Conservation (phyloP, 2,888 invertebrate species). For the Marronus borbonicus region DNA sequence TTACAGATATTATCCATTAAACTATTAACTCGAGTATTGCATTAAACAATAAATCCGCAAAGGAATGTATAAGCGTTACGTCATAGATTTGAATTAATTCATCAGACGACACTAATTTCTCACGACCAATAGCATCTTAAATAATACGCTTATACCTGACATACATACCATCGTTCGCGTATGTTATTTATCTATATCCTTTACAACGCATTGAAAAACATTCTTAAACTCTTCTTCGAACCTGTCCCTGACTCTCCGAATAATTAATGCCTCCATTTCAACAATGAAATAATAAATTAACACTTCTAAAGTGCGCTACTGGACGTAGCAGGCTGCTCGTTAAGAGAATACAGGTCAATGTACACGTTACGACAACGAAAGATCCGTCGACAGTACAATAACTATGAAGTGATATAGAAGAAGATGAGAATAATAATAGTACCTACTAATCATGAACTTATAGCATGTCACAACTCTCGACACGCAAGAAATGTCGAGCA, state of each 20-base stretch:
- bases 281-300: slow-evolving; percentile 47
- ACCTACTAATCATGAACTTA: slow-evolving; percentile 2
- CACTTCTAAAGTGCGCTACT: slow-evolving; percentile 34
- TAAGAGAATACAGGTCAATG: slow-evolving; percentile 41
- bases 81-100: slow-evolving; percentile 6
- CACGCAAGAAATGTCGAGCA: slow-evolving; percentile 21
- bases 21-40: background rate
- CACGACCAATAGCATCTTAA: slow-evolving; percentile 23
- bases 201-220: slow-evolving; percentile 1
- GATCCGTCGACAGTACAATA: slow-evolving; percentile 21
- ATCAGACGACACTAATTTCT: slow-evolving; percentile 25
- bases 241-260: slow-evolving; percentile 30
- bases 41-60: slow-evolving; percentile 9
- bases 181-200: slow-evolving; percentile 26
- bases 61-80: slow-evolving; percentile 20
- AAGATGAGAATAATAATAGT: slow-evolving; percentile 28
- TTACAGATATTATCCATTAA: too few species aligned
- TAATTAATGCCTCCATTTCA: slow-evolving; percentile 30
- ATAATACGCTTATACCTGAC: slow-evolving; percentile 23
- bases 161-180: slow-evolving; percentile 2
- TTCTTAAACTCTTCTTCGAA: slow-evolving; percentile 6
- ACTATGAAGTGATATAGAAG: slow-evolving; percentile 25
- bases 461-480: slow-evolving; percentile 26
- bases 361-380: slow-evolving; percentile 3
- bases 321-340: slow-evolving; percentile 11